phyloP scores from a whole-genome alignment of 2,113 vertebrate species.

The Riparia riparia region DNA sequence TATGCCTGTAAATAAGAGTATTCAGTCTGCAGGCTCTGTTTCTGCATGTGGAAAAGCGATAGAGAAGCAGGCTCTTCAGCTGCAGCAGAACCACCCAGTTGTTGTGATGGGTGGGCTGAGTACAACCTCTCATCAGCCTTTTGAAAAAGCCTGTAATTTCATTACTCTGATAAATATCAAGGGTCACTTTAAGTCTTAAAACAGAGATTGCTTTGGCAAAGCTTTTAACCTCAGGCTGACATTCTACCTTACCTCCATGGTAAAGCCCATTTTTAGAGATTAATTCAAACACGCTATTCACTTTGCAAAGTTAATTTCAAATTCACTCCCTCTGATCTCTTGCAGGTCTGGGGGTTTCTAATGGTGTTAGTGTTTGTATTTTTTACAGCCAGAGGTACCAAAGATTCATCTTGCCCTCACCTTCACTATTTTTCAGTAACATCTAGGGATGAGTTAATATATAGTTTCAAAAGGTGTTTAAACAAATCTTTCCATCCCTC shows the following conservation, averaged over 20 bases:
- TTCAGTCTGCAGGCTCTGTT: not conserved
- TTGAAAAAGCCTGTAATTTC: constrained; percentile 21
- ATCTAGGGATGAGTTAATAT: not conserved
- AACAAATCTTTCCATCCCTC: not conserved
- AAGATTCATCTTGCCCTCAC: constrained; percentile 33
- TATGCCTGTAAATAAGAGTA: not conserved
- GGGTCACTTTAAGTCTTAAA: constrained; percentile 24
- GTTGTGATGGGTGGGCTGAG: not conserved
- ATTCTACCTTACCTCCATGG: not conserved
- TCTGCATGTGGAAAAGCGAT: not conserved
- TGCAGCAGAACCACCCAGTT: not conserved
- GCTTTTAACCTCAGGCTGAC: constrained; percentile 44
- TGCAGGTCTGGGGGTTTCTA: not conserved
- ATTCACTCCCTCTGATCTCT: not conserved
- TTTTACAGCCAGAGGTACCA: constrained; percentile 13
- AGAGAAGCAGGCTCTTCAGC: not conserved
- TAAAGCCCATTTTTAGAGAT: constrained; percentile 17
- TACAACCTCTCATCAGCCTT: constrained; percentile 6
- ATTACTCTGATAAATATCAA: constrained; percentile 68
- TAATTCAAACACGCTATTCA: constrained; percentile 23
- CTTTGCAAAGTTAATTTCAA: constrained; percentile 15
- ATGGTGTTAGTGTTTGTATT: not conserved
- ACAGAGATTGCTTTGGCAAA: constrained; percentile 19
- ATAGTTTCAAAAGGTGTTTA: not conserved
- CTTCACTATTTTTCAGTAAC: not conserved